phyloP scores from a whole-genome alignment of 2,113 vertebrate genomes.

The Cyanocitta stelleri region DNA sequence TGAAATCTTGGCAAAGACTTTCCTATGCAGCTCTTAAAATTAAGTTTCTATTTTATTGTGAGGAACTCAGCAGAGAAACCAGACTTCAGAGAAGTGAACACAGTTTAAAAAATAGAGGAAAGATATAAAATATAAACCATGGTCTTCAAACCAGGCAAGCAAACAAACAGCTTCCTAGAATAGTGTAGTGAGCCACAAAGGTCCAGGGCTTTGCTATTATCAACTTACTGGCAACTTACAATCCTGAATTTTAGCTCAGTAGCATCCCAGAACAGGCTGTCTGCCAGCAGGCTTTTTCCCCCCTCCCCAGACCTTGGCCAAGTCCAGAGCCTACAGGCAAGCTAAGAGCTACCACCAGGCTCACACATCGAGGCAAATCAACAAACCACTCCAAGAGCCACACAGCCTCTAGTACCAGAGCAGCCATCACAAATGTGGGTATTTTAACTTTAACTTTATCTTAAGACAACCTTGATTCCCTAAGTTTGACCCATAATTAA shows the following conservation, averaged over 20 bases:
- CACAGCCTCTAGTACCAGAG: not conserved
- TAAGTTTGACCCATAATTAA: not conserved
- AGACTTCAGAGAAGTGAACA: not conserved
- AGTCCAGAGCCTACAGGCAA: not conserved
- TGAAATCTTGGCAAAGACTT: not conserved
- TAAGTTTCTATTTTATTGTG: not conserved
- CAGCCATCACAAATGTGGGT: not conserved
- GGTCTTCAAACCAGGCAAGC: not conserved
- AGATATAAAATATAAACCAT: not conserved
- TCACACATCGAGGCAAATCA: not conserved
- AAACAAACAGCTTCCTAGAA: conserved; percentile 17
- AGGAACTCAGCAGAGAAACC: not conserved
- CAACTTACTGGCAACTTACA: not conserved
- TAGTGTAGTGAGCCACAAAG: not conserved
- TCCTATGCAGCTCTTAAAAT: not conserved
- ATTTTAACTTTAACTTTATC: not conserved
- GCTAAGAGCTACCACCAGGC: not conserved
- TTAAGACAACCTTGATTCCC: not conserved
- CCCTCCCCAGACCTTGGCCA: not conserved
- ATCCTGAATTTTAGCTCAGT: not conserved
- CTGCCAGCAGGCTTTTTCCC: not conserved
- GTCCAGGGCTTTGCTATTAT: not conserved
- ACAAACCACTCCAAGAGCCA: not conserved
- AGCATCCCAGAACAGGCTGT: not conserved
- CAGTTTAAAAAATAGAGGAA: not conserved